Percentiles rank a stretch among this genome's conserved stretches.
Conservation (phyloP, 35 echinoderm and acorn worm genomes). For the Apostichopus californicus region DNA sequence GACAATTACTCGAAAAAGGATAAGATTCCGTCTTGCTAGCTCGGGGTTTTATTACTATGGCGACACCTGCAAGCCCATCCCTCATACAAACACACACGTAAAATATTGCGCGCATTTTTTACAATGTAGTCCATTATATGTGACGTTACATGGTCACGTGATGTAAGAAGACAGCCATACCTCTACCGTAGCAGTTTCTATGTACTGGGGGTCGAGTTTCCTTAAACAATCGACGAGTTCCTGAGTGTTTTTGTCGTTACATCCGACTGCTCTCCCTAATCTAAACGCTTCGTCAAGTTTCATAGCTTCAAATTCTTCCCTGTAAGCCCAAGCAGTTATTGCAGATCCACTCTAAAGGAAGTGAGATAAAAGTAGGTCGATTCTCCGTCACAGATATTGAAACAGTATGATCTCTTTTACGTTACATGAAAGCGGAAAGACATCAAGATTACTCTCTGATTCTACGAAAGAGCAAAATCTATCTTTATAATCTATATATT, state of each 20-base stretch:
- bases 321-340: background rate
- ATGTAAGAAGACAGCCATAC: background rate
- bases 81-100: no score
- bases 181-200: background rate
- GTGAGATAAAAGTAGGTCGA: background rate
- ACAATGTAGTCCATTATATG: no score
- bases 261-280: background rate
- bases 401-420: background rate
- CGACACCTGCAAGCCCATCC: no score
- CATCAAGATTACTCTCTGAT: background rate
- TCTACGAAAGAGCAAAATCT: background rate
- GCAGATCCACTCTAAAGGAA: constrained; percentile 16
- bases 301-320: constrained; percentile 4
- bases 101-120: no score
- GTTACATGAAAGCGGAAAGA: background rate
- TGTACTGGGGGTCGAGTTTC: background rate
- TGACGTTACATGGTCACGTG: no score
- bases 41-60: no score
- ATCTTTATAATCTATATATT: no score
- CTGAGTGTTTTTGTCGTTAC: background rate
- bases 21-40: no score
- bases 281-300: background rate
- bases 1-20: no score
- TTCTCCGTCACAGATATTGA: background rate
- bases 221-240: constrained; percentile 57